Base-by-base conservation (phyloP, 2,113 vertebrate species). In the Elanus axillaris region DNA sequence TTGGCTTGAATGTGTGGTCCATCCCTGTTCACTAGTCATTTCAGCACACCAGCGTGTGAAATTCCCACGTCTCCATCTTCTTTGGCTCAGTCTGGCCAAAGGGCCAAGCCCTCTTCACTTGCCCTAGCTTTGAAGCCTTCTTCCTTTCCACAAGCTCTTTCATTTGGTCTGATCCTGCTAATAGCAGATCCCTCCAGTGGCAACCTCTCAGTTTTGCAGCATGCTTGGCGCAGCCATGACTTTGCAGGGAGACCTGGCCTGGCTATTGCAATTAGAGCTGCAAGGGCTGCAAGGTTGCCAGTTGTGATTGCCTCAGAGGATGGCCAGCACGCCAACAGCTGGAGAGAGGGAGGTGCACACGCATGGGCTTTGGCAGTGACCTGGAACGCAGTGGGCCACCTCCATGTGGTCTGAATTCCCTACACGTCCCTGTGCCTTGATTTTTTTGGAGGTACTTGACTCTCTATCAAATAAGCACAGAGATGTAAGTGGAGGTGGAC, bases 141-240 rank as follows among this genome's bases (percentile, higher is more conserved):
- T 58, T 77, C 32, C 42, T 16, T 81, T 86, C 62, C 22, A 45
- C 1, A 3, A 56, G 12, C 26, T 62, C 42, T 59, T 84, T 58
- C 45, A 29, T 34, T 63, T 76, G 34, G 6, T 85, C 62, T 75
- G 17, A 31, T 58, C 16, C 38, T 82, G 40, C 45, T 48, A 59
- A 34, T 4, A 82, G 43, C 36, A 93, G 60, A 52, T 67, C 23
- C 6, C 43, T 40, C 16, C 7, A 1, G 40, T 40, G 16, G 2
- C 66, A 67, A 73, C 40, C 67, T 66, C 52, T 55, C 15, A 11
- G 26, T 66, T 94, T 53, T 77, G 62, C 58, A 71, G 34, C 38
- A 3, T 15, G 9, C 50, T 47, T 2, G 2, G 32, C 60, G 22
- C 0, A 1, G 53, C 34, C 5, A 0, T 58, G 40, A 23, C n/a